phyloP scores from a whole-genome alignment of 2,113 vertebrate species.

The Pterophyllum scalare region DNA sequence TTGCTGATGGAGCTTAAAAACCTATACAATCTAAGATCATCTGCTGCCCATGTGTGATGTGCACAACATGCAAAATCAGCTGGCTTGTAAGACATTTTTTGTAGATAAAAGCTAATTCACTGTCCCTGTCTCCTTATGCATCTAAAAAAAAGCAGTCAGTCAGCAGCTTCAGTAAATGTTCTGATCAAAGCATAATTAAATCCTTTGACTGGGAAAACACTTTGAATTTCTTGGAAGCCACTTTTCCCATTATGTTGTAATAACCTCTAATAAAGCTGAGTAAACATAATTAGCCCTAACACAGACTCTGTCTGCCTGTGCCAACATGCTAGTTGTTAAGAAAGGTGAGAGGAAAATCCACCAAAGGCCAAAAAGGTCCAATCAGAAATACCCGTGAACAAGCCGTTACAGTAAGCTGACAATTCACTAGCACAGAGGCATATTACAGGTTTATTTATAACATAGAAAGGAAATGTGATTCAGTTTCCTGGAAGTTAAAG shows the following conservation, averaged over 20 bases:
- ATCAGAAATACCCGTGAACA: background rate
- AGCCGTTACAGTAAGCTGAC: background rate
- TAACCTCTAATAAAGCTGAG: background rate
- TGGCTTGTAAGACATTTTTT: background rate
- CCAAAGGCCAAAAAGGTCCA: background rate
- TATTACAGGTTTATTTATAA: background rate
- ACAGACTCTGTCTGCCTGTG: background rate
- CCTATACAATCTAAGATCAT: background rate
- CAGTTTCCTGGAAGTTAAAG: background rate
- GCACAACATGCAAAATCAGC: background rate
- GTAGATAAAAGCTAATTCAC: background rate
- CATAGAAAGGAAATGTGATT: conserved; percentile 3
- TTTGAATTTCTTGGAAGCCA: conserved; percentile 29
- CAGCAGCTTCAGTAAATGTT: conserved; percentile 24
- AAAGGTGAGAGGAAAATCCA: background rate
- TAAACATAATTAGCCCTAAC: background rate
- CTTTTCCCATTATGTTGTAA: background rate
- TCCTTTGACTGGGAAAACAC: conserved; percentile 13
- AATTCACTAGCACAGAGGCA: background rate
- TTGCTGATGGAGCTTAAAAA: background rate
- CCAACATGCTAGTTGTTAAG: background rate
- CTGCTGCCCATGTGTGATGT: background rate
- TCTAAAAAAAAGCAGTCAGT: background rate
- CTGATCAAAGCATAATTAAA: conserved; percentile 16
- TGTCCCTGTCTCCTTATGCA: background rate